These are phyloP conservation scores for Loris lydekkerianus DNA, from an alignment of 2,797 vertebrate genomes.

Conservation along the genomic window DNA sequence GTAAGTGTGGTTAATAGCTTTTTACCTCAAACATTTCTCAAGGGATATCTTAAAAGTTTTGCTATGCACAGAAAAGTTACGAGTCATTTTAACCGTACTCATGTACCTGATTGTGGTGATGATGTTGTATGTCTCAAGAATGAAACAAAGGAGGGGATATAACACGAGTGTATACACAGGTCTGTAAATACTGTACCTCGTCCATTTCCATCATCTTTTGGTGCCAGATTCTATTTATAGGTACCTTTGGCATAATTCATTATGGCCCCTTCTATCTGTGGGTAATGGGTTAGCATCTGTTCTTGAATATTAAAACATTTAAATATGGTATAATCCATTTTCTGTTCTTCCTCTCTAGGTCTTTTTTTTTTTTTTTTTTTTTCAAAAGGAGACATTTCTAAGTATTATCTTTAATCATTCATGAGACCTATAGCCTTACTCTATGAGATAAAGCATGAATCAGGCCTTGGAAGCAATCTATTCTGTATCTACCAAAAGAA, in stretches of 20 bases:
- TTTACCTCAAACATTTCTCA: conserved; percentile 45
- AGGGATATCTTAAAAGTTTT: conserved; percentile 33
- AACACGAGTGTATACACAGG: background rate
- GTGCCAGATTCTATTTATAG: conserved; percentile 34
- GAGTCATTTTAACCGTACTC: background rate
- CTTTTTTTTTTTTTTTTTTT: background rate
- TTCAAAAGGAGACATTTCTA: conserved; percentile 31
- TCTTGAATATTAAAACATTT: conserved; percentile 62
- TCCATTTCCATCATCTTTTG: conserved; percentile 14
- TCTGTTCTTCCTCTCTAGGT: background rate
- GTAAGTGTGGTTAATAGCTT: background rate
- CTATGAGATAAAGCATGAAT: conserved; percentile 16
- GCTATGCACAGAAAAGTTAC: background rate
- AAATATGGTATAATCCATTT: conserved; percentile 49
- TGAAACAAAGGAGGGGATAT: background rate
- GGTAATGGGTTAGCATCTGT: conserved; percentile 37
- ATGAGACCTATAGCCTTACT: conserved; percentile 9
- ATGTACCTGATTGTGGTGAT: background rate
- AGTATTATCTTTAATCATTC: conserved; percentile 28
- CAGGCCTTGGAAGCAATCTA: conserved; percentile 45
- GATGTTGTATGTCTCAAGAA: background rate
- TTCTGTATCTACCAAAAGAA: conserved; percentile 71
- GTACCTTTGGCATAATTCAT: conserved; percentile 25
- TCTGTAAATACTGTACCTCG: background rate
- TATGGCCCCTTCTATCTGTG: background rate